These are phyloP conservation scores for Sorex fumeus DNA, from an alignment of 2,113 vertebrate species.

Conservation along the genomic window DNA sequence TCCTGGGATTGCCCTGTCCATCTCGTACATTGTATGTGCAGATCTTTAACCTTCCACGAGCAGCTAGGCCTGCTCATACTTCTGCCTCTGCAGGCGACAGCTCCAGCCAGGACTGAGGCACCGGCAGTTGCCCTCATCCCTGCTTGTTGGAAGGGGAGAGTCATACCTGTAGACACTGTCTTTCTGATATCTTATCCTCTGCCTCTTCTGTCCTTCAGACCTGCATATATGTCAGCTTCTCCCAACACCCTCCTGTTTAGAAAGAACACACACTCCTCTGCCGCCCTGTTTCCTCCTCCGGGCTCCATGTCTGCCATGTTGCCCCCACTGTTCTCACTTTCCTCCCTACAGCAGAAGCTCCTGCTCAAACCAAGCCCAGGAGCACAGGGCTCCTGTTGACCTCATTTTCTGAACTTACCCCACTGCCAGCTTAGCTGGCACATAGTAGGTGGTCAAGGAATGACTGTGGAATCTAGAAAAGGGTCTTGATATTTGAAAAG, in stretches of 20 bases:
- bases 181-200: not conserved
- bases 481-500: not conserved
- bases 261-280: not conserved
- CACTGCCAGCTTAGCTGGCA: not conserved
- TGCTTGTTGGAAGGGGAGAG: not conserved
- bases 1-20: not conserved
- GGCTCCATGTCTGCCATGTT: not conserved
- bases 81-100: not conserved
- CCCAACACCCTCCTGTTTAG: not conserved
- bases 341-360: not conserved
- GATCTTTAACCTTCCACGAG: not conserved
- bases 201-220: not conserved
- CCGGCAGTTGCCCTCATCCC: not conserved
- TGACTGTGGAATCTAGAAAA: not conserved
- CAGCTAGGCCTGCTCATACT: not conserved
- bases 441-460: not conserved
- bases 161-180: not conserved
- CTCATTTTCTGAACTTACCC: fast-evolving
- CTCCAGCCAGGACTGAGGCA: no score
- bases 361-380: not conserved
- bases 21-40: not conserved
- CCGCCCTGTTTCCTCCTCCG: not conserved
- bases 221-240: not conserved
- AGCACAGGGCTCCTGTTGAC: not conserved
- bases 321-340: not conserved